Evolutionary conservation across 2,113 vertebrate species (phyloP).

Genomic region (Erythrolamprus reginae): DNA sequence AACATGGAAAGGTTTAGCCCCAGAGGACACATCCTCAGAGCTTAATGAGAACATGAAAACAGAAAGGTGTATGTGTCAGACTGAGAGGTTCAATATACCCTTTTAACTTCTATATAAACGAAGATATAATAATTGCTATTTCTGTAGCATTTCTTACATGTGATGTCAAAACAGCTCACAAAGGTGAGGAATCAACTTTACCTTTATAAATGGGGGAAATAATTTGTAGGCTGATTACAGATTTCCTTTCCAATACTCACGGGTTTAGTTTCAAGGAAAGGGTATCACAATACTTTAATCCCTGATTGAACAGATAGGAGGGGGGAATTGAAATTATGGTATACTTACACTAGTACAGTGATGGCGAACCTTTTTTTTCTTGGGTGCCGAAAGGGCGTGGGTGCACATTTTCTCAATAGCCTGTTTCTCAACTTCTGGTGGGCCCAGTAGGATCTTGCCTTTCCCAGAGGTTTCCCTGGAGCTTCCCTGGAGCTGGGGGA

Average conservation of each 20-base stretch:
- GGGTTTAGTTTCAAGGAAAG: background rate
- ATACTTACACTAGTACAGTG: background rate
- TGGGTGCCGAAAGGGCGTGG: too few species aligned
- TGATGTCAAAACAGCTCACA: background rate
- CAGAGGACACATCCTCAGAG: background rate
- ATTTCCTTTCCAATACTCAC: background rate
- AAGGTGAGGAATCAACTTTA: slow-evolving; percentile 9
- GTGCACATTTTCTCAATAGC: too few species aligned
- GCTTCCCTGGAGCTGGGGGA: too few species aligned
- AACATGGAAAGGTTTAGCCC: background rate
- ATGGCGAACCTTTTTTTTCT: too few species aligned
- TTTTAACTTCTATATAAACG: background rate
- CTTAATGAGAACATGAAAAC: slow-evolving; percentile 21
- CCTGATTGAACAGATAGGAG: background rate
- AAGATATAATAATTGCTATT: background rate
- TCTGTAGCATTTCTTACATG: background rate
- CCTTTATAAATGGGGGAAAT: background rate
- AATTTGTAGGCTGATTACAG: background rate
- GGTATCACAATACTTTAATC: background rate
- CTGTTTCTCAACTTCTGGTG: too few species aligned
- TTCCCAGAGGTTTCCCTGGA: too few species aligned
- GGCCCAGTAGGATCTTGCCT: too few species aligned
- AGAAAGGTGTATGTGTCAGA: background rate
- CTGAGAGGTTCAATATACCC: background rate
- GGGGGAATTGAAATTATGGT: background rate